These are phyloP conservation scores for Lasioglossum albipes DNA, from an alignment of 1,140 invertebrate genomes.

Conservation along the genomic window DNA sequence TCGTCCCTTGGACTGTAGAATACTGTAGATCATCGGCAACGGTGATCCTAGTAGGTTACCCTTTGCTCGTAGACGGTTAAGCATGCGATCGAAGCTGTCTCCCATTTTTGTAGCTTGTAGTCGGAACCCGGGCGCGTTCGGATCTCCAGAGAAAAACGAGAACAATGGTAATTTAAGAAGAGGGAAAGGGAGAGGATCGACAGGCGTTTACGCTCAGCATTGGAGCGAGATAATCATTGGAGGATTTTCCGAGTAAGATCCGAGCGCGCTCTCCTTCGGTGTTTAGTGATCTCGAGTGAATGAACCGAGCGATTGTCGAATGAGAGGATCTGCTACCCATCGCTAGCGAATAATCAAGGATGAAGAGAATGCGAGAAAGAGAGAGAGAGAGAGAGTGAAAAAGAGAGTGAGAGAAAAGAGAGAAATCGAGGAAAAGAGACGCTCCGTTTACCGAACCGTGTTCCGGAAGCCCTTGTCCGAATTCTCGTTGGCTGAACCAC, in stretches of 20 bases:
- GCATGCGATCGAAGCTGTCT: slow-evolving; percentile 40
- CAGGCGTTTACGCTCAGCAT: neutral
- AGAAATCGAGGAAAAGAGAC: neutral
- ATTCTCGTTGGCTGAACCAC: slow-evolving; percentile 47
- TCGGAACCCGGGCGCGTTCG: slow-evolving; percentile 31
- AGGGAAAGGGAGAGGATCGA: too few relatives aligned
- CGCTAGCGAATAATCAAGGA: slow-evolving; percentile 8
- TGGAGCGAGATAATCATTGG: neutral
- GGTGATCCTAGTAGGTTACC: slow-evolving; percentile 34
- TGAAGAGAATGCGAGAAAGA: neutral
- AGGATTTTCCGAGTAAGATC: neutral
- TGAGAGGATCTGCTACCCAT: slow-evolving; percentile 51
- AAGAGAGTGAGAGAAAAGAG: neutral
- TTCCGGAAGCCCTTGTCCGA: slow-evolving; percentile 30
- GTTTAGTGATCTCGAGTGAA: slow-evolving; percentile 53
- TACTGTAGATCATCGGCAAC: slow-evolving; percentile 8
- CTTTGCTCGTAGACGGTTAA: slow-evolving; percentile 40
- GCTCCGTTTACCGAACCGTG: slow-evolving; percentile 32
- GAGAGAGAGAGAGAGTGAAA: neutral
- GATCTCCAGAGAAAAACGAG: neutral
- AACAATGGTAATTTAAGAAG: too few relatives aligned
- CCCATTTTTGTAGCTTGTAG: slow-evolving; percentile 56
- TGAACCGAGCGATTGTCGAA: slow-evolving; percentile 41
- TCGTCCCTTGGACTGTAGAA: slow-evolving; percentile 12
- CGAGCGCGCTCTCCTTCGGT: slow-evolving; percentile 21